Evolutionary conservation across 2,888 invertebrate genomes (phyloP), one percentile per base, ranked within the genome.

Genomic region (Disparrhopalites patrizii): DNA sequence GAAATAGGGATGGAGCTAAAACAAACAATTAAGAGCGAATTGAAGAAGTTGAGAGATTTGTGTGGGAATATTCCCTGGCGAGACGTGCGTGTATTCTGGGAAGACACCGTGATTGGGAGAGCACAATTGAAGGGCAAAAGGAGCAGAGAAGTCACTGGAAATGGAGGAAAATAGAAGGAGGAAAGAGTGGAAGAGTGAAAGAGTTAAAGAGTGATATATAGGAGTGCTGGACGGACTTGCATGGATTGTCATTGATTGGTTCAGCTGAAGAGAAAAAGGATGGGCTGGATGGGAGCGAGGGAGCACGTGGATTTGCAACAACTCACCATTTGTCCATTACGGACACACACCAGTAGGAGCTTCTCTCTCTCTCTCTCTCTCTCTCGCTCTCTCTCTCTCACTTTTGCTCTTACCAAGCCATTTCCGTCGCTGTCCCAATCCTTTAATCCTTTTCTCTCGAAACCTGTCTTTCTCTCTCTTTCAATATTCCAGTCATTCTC

Each of bases 301-400:
- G 38, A 50, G n/a, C 60, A 47, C 30, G 43, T 43, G 58, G 43
- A 58, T 43, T 58, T 43, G 40, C 33, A 58, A 61, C 36, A 36
- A 51, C 61, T 61, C 61, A 61, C 61, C 51, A 61, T 61, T 61
- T 52, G 51, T 61, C 61, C 36, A 51, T 61, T 61, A 51, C 52
- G 25, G 36, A 38, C 36, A 56, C 27, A 20, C 38, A 57, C 40
- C 18, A 28, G 30, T 27, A 40, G 30, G 20, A n/a, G 18, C 5
- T 55, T 33, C 20, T 55, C 33, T 27, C 10, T 20, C 33, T 10
- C 18, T 18, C 18, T 18, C 40, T 40, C 40, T 10, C 47, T 47
- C 25, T n/a, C n/a, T n/a, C n/a, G n/a, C n/a, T n/a, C n/a, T n/a
- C n/a, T n/a, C n/a, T n/a, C n/a, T n/a, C n/a, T n/a, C n/a, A n/a